Conservation (phyloP, 2,888 invertebrate genomes). For the Penaeus monodon region DNA sequence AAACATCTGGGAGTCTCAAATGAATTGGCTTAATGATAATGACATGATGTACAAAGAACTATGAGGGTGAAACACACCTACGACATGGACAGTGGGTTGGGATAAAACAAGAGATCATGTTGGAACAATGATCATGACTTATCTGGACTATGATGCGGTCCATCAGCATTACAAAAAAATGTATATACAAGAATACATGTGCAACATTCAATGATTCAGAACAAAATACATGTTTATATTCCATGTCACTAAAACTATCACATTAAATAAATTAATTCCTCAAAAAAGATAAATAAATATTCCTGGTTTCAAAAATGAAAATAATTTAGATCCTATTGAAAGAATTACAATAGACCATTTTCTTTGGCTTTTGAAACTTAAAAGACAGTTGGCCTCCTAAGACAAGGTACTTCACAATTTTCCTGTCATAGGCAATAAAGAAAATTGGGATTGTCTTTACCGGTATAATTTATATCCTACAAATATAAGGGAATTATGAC, state of each 20-base stretch:
- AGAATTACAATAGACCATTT: conserved; percentile 31
- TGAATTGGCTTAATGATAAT: conserved; percentile 36
- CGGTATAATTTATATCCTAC: conserved; percentile 23
- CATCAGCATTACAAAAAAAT: conserved; percentile 25
- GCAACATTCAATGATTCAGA: conserved; percentile 26
- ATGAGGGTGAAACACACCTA: conserved; percentile 56
- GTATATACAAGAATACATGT: conserved; percentile 38
- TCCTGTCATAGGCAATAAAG: neutral
- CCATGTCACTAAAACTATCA: conserved; percentile 26
- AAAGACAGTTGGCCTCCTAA: conserved; percentile 18
- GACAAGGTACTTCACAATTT: neutral
- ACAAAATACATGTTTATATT: neutral
- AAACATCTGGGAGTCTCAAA: conserved; percentile 16
- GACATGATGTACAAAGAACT: conserved; percentile 45
- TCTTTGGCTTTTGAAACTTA: conserved; percentile 47
- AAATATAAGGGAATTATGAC: neutral
- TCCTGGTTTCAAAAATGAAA: neutral
- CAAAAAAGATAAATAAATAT: conserved; percentile 24
- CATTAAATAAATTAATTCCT: conserved; percentile 39
- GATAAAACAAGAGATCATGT: neutral
- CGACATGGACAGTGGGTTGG: conserved; percentile 10
- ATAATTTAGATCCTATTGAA: conserved; percentile 2
- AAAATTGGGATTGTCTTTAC: conserved; percentile 31
- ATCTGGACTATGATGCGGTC: neutral
- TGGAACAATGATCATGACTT: conserved; percentile 10